Conservation (phyloP, 2,888 invertebrate genomes). For the Electrophaes corylata region DNA sequence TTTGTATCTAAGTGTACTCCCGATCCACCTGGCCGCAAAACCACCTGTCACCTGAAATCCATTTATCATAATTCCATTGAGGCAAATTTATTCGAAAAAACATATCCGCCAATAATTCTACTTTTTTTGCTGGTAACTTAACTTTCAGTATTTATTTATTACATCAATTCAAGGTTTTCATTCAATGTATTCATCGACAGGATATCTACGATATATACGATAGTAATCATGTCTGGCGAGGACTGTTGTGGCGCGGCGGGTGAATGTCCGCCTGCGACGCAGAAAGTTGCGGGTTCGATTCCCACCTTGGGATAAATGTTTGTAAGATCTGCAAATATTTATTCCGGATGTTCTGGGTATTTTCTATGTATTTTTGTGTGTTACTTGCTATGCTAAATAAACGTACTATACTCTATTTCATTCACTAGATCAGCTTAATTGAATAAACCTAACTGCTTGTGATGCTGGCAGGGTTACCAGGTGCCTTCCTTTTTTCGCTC, state of each 20-base stretch:
- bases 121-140: constrained; percentile 17
- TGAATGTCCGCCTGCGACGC: too few species aligned
- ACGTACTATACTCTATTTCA: too few species aligned
- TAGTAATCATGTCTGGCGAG: too few species aligned
- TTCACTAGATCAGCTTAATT: constrained; percentile 61
- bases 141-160: constrained; percentile 27
- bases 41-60: constrained; percentile 63
- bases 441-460: constrained; percentile 72
- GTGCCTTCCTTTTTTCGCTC: constrained; percentile 65
- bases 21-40: constrained; percentile 53
- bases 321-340: too few species aligned
- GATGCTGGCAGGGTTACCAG: constrained; percentile 72
- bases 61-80: constrained; percentile 70
- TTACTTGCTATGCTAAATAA: too few species aligned
- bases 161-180: constrained; percentile 6
- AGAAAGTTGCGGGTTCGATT: too few species aligned
- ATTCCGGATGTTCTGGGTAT: too few species aligned
- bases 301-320: too few species aligned
- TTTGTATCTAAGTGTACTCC: constrained; percentile 27
- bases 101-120: constrained; percentile 40
- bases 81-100: constrained; percentile 43
- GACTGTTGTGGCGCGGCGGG: too few species aligned
- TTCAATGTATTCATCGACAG: too few species aligned
- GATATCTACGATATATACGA: too few species aligned
- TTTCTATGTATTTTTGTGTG: too few species aligned